A percentile compares a stretch with the other conserved stretches of the same genome.
These are phyloP conservation scores for Ashinkailepas kermadecensis DNA, from an alignment of 2,888 invertebrate species.

Conservation along the genomic window DNA sequence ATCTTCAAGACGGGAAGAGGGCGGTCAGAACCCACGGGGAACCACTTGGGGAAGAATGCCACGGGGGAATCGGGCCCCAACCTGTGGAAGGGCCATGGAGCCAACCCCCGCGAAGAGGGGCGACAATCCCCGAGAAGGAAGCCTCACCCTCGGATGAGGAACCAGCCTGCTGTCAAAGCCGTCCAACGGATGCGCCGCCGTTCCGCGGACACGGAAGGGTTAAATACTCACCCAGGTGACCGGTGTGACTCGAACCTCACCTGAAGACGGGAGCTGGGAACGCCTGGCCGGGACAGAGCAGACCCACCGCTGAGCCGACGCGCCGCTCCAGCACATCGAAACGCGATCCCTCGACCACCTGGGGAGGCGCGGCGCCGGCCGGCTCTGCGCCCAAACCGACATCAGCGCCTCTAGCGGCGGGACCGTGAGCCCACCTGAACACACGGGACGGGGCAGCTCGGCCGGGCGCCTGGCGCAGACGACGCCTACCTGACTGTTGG, in stretches of 20 bases:
- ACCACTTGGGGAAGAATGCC: too few species aligned
- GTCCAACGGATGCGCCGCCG: not conserved
- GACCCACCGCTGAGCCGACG: constrained; percentile 26
- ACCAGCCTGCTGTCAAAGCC: not conserved
- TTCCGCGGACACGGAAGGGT: too few species aligned
- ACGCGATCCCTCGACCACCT: not conserved
- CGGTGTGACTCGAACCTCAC: constrained; percentile 20
- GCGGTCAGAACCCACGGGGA: too few species aligned
- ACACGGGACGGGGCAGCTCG: not conserved
- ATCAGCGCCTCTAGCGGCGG: too few species aligned
- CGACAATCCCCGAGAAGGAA: too few species aligned
- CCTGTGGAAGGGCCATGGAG: too few species aligned
- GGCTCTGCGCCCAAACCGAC: not conserved
- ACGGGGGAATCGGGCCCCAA: too few species aligned
- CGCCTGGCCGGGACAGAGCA: constrained; percentile 33
- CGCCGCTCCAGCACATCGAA: not conserved
- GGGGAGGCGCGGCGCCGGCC: not conserved
- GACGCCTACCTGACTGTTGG: constrained; percentile 31
- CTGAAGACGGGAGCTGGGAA: constrained; percentile 31
- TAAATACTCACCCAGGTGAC: too few species aligned
- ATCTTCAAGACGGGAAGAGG: too few species aligned
- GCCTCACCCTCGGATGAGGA: too few species aligned
- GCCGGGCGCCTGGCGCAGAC: not conserved
- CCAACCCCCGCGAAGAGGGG: too few species aligned
- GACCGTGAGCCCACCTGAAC: not conserved